These are phyloP conservation scores for Octomys mimax DNA, from an alignment of 2,797 vertebrate species.

Conservation along the genomic window DNA sequence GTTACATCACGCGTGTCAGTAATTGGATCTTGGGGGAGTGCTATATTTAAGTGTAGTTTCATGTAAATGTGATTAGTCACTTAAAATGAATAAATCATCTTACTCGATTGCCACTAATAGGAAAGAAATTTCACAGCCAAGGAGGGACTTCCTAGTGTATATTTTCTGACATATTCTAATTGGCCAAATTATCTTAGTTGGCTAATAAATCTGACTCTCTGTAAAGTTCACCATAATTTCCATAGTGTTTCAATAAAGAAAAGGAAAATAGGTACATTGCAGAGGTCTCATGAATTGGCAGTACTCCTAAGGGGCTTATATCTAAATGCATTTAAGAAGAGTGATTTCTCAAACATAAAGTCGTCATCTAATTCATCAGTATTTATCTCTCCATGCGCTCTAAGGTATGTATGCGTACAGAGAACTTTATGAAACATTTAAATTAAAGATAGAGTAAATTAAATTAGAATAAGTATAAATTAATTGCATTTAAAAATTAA, in stretches of 20 bases:
- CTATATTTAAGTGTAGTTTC: slow-evolving; percentile 11
- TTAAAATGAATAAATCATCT: slow-evolving; percentile 63
- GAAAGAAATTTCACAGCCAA: slow-evolving; percentile 18
- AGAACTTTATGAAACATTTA: not conserved
- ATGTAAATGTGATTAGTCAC: slow-evolving; percentile 50
- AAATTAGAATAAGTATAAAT: slow-evolving; percentile 18
- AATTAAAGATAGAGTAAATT: not conserved
- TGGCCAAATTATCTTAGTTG: slow-evolving; percentile 32
- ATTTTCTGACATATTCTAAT: slow-evolving; percentile 35
- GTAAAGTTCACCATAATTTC: slow-evolving; percentile 35
- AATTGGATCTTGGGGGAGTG: slow-evolving; percentile 39
- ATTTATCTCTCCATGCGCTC: slow-evolving; percentile 3
- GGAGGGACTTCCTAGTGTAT: not conserved
- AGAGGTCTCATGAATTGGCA: not conserved
- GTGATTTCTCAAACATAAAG: not conserved
- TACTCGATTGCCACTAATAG: slow-evolving; percentile 21
- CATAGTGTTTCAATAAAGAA: slow-evolving; percentile 17
- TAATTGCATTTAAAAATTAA: slow-evolving; percentile 34
- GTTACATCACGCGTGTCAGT: not conserved
- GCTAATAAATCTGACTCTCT: slow-evolving; percentile 46
- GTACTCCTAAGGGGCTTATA: not conserved
- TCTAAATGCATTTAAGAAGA: not conserved
- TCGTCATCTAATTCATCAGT: not conserved
- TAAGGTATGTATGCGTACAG: not conserved
- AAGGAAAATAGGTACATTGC: not conserved